A percentile compares a stretch with the other conserved stretches of the same genome.
Conservation (phyloP, 2,797 vertebrate genomes). For the Forpus xanthops region DNA sequence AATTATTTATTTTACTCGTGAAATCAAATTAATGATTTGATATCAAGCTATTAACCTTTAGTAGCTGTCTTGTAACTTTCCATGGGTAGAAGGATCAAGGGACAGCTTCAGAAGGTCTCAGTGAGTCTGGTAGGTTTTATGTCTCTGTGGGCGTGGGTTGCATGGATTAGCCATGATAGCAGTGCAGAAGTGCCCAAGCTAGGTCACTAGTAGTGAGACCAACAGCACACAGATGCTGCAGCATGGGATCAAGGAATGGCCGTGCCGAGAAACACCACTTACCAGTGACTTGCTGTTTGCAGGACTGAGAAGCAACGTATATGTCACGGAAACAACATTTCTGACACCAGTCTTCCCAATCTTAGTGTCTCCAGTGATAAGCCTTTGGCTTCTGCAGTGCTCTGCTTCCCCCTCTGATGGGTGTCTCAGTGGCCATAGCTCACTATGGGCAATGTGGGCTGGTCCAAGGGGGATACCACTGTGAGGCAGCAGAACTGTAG, state of each 20-base stretch:
- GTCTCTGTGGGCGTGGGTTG: neutral
- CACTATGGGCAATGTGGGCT: neutral
- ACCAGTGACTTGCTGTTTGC: neutral
- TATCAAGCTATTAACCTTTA: neutral
- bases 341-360: neutral
- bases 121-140: neutral
- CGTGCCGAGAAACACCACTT: neutral
- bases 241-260: neutral
- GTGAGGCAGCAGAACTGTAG: neutral
- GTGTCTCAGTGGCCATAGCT: neutral
- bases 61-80: neutral
- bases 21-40: neutral
- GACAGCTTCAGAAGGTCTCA: neutral
- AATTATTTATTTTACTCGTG: neutral
- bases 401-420: neutral
- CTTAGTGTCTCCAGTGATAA: neutral
- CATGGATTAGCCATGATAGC: fast-evolving
- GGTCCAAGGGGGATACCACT: neutral
- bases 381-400: neutral
- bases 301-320: neutral
- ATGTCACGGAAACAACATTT: neutral
- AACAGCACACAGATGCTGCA: neutral
- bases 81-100: neutral
- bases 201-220: neutral
- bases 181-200: neutral